Percentiles rank a stretch among this genome's conserved stretches.
These are phyloP conservation scores for Tamias sibiricus DNA, from an alignment of 2,113 vertebrate species.

Conservation along the genomic window DNA sequence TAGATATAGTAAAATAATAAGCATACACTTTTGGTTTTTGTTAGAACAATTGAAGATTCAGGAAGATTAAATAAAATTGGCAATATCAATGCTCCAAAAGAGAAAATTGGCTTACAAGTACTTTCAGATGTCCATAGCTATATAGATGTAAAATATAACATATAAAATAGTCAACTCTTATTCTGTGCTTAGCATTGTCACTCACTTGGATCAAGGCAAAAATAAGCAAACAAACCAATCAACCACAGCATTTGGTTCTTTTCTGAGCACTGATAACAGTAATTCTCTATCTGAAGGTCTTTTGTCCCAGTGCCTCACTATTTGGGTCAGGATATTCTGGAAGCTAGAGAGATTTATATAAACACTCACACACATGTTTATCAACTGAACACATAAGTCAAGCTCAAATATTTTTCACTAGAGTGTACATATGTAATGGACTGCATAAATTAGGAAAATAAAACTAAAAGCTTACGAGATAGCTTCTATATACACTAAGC, in stretches of 20 bases:
- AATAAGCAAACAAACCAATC: background rate
- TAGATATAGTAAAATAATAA: background rate
- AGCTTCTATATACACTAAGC: background rate
- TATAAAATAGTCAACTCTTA: background rate
- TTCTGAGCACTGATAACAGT: background rate
- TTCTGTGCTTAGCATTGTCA: background rate
- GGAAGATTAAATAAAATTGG: background rate
- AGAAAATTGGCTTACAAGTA: background rate
- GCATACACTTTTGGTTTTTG: background rate
- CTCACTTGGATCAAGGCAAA: background rate
- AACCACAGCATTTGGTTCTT: background rate
- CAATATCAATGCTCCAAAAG: background rate
- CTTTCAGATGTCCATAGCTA: background rate
- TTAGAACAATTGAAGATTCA: background rate
- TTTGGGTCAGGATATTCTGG: background rate
- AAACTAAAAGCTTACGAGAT: background rate
- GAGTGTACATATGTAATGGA: background rate
- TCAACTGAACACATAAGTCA: background rate
- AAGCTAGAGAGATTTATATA: background rate
- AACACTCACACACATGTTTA: background rate
- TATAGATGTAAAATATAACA: background rate
- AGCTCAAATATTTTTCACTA: background rate
- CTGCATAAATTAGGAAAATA: slow-evolving; percentile 1
- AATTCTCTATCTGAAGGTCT: background rate
- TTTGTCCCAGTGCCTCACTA: background rate